Evolutionary conservation across 2,797 vertebrate species (phyloP).

Genomic region (Megalops cyprinoides): DNA sequence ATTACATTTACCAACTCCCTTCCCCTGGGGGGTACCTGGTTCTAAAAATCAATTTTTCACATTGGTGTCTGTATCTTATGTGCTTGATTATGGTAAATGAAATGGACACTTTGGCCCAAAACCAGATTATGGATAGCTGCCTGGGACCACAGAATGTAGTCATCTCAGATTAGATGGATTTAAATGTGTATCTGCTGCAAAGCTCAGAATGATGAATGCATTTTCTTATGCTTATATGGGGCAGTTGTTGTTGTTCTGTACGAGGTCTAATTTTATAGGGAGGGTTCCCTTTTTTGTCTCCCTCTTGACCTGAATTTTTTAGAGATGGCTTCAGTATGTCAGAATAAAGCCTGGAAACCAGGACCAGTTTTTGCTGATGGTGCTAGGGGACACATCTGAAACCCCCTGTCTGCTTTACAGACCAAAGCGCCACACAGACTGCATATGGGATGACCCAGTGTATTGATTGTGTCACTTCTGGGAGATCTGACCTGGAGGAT

Average conservation of each 20-base stretch:
- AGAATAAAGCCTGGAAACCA: too few species aligned
- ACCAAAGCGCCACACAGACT: conserved; percentile 19
- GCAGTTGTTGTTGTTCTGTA: neutral
- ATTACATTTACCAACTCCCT: neutral
- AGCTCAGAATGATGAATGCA: conserved; percentile 2
- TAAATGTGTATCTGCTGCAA: neutral
- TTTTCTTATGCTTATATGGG: conserved; percentile 17
- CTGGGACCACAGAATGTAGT: conserved; percentile 11
- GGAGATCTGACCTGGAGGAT: neutral
- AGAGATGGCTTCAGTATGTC: too few species aligned
- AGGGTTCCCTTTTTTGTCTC: neutral
- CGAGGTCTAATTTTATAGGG: neutral
- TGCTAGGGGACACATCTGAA: neutral
- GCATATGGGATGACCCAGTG: neutral
- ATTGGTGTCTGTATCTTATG: conserved; percentile 8
- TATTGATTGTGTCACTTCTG: neutral
- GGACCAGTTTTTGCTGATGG: too few species aligned
- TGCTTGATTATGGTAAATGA: conserved; percentile 32
- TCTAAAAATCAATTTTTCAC: conserved; percentile 26
- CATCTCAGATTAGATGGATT: conserved; percentile 9
- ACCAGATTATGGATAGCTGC: conserved; percentile 12
- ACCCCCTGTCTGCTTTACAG: neutral
- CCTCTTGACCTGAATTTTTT: neutral
- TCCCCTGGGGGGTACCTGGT: neutral
- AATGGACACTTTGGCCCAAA: conserved; percentile 31